phyloP scores from a whole-genome alignment of 1,140 invertebrate species.

The Littorina saxatilis region DNA sequence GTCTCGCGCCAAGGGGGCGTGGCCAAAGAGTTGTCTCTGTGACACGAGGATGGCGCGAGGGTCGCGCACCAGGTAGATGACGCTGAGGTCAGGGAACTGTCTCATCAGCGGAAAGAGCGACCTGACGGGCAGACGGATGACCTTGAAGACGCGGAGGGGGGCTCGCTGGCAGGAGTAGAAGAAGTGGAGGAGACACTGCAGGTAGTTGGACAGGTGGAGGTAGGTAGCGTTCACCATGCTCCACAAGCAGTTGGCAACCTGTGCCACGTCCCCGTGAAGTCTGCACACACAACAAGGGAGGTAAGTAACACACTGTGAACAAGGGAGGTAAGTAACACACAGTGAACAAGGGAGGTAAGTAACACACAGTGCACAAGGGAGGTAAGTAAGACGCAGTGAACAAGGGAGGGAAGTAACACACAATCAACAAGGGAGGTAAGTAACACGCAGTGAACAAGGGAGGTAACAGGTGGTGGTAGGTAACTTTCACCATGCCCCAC shows the following conservation, averaged over 20 bases:
- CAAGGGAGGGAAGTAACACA: too few relatives aligned
- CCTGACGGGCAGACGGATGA: slow-evolving; percentile 10
- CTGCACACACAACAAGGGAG: background rate
- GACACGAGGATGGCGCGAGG: slow-evolving; percentile 23
- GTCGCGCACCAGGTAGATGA: slow-evolving; percentile 24
- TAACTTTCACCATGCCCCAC: too few relatives aligned
- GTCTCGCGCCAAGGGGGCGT: background rate
- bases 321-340: too few relatives aligned
- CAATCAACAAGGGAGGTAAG: too few relatives aligned
- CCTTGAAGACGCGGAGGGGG: background rate
- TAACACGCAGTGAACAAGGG: too few relatives aligned
- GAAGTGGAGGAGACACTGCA: slow-evolving; percentile 19
- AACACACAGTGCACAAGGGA: too few relatives aligned
- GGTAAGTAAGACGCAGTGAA: too few relatives aligned
- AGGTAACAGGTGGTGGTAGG: too few relatives aligned
- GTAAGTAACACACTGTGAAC: too few relatives aligned
- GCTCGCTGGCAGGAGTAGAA: background rate
- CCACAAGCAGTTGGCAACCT: background rate
- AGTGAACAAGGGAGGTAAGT: too few relatives aligned
- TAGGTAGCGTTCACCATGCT: background rate
- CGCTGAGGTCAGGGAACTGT: slow-evolving; percentile 5
- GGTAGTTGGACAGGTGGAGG: slow-evolving; percentile 17
- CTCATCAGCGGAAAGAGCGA: background rate
- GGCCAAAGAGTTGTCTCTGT: background rate
- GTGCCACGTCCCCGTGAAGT: background rate